Base-by-base conservation (phyloP, 2,888 invertebrate genomes). In the Andrena dorsata region DNA sequence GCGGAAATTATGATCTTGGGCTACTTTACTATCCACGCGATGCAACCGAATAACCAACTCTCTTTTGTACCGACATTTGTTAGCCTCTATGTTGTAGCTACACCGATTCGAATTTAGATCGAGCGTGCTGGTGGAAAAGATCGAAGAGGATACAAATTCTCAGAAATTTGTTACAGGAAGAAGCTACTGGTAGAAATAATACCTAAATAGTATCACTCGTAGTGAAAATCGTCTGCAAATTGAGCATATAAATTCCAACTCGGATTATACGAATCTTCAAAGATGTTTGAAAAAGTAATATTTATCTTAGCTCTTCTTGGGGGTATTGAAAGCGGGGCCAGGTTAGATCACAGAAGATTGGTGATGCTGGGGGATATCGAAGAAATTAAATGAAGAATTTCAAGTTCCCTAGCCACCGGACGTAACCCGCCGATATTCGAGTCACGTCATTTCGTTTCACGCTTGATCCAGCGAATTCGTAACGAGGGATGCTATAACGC, bases 401-500 rank as follows among this genome's bases (percentile, higher is more conserved):
- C 35, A 35, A 64, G 32, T 51, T 51, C 53, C 10, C 32, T 20
- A 16, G 53, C 41, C 35, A 63, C 32, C 60, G 79, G 20, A 68
- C 63, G 58, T 63, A 49, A 49, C 20, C n/a, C 23, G 47, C 20
- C 63, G 86, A 86, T 70, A 82, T 86, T 86, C 76, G 58, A 41
- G 78, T 80, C 81, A 81, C 80, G 84, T 84, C 75, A 70, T 80
- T 84, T 73, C 77, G 77, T 88, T 86, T 86, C 84, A 86, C 80
- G 81, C 84, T 84, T 79, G 83, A 86, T 88, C 72, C 82, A 63
- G 85, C 82, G 84, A 89, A 88, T 87, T 86, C 79, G 86, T 87
- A 88, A 86, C 83, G 79, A 89, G 86, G 79, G 86, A 78, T 77
- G 69, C 70, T 87, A 70, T 88, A 88, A 89, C 83, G 82, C 80